A percentile compares a stretch with the other conserved stretches of the same genome.
phyloP scores from a whole-genome alignment of 2,797 vertebrate species.

The Graptemys geographica region DNA sequence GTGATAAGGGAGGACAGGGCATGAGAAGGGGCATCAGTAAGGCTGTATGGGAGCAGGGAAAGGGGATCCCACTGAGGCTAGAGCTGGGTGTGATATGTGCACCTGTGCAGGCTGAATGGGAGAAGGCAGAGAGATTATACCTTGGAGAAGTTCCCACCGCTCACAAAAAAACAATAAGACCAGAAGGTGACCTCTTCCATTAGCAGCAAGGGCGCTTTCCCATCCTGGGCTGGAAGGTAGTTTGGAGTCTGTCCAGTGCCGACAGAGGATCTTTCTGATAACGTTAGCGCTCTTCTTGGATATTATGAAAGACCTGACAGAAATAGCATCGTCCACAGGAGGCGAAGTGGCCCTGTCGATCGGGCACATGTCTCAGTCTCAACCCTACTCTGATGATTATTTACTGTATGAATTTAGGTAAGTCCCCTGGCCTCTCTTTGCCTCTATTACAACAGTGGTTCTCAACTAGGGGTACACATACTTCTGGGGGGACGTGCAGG shows the following conservation, averaged over 20 bases:
- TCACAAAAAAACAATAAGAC: accelerated
- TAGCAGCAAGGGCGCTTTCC: slow-evolving; percentile 8
- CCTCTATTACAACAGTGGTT: not conserved
- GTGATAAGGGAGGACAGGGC: not conserved
- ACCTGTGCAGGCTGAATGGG: not conserved
- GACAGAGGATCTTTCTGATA: slow-evolving; percentile 13
- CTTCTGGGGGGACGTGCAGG: no score
- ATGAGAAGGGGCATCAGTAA: not conserved
- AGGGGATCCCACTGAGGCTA: not conserved
- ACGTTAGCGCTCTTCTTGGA: not conserved
- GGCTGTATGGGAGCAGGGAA: not conserved
- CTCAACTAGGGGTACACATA: no score
- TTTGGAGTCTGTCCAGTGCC: slow-evolving; percentile 67
- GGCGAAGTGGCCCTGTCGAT: not conserved
- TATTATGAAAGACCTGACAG: not conserved
- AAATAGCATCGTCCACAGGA: not conserved
- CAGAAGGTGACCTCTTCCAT: slow-evolving; percentile 73
- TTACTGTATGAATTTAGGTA: not conserved
- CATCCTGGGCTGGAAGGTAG: slow-evolving; percentile 26
- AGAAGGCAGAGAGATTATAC: not conserved
- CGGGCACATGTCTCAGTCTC: not conserved
- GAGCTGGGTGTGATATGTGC: not conserved
- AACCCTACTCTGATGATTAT: not conserved
- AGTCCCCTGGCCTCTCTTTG: not conserved
- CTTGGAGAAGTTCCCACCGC: not conserved